Percentiles rank a stretch among this genome's conserved stretches.
These are phyloP conservation scores for Sphaeramia orbicularis DNA, from an alignment of 2,797 vertebrate genomes.

Conservation along the genomic window DNA sequence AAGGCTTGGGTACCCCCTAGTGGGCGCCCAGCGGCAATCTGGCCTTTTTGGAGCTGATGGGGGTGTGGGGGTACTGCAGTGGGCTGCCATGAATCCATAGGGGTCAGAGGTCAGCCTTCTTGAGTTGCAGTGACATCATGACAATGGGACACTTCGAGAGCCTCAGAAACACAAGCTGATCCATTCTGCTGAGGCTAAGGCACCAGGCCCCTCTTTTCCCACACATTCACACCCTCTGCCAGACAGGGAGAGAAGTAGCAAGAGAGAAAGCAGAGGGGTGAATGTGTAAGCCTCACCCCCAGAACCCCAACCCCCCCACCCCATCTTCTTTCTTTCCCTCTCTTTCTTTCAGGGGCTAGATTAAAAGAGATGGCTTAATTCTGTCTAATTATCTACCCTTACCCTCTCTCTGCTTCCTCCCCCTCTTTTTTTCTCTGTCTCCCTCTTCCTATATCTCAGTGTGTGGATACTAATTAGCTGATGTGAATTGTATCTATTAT, in stretches of 20 bases:
- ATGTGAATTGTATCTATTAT: conserved; percentile 78
- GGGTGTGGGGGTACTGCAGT: conserved; percentile 64
- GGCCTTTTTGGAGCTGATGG: conserved; percentile 81
- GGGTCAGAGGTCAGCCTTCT: conserved; percentile 97
- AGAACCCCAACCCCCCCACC: conserved; percentile 59
- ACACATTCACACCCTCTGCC: conserved; percentile 90
- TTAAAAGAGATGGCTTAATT: conserved; percentile 90
- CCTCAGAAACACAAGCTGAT: conserved; percentile 92
- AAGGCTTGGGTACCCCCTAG: conserved; percentile 97
- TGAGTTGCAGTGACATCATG: conserved; percentile 97
- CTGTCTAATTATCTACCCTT: conserved; percentile 85
- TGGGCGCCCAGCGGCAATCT: conserved; percentile 92
- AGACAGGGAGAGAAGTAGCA: conserved; percentile 70
- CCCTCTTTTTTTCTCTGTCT: conserved; percentile 57
- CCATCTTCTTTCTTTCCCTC: conserved; percentile 60
- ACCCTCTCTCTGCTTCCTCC: conserved; percentile 71
- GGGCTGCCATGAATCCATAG: conserved; percentile 93
- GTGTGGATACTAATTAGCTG: conserved; percentile 84
- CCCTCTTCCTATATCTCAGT: conserved; percentile 70
- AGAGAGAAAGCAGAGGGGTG: conserved; percentile 74
- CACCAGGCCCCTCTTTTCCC: conserved; percentile 93
- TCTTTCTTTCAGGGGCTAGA: conserved; percentile 82
- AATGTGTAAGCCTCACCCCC: conserved; percentile 82
- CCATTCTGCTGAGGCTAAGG: conserved; percentile 93
- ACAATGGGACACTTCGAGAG: conserved; percentile 97